Evolutionary conservation across 2,888 invertebrate genomes (phyloP).

Genomic region (Hololepta plana): DNA sequence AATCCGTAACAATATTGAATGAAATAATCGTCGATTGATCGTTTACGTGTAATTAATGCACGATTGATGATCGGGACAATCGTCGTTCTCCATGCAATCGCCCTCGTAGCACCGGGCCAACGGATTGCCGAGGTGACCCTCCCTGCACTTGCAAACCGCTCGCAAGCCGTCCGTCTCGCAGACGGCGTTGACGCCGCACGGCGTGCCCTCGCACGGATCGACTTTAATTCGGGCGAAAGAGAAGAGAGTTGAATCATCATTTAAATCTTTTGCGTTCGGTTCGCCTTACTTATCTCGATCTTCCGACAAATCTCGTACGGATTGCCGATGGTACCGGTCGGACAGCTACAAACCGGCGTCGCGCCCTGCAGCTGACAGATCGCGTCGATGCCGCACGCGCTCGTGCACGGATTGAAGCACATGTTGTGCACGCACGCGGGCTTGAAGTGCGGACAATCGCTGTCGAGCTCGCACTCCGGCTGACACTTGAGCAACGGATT

Average conservation of each 20-base stretch:
- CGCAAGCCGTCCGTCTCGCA: conserved; percentile 69
- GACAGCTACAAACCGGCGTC: conserved; percentile 74
- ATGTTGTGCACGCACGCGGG: conserved; percentile 68
- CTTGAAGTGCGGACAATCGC: conserved; percentile 58
- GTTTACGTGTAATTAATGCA: conserved; percentile 57
- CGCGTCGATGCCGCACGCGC: conserved; percentile 62
- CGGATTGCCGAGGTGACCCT: conserved; percentile 64
- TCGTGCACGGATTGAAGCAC: conserved; percentile 63
- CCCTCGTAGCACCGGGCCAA: conserved; percentile 54
- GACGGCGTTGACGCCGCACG: conserved; percentile 62
- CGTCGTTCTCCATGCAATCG: conserved; percentile 59
- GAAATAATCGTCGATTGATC: conserved; percentile 1
- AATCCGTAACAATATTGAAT: not conserved
- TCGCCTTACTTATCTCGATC: conserved; percentile 58
- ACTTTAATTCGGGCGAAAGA: conserved; percentile 28
- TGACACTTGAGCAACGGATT: conserved; percentile 58
- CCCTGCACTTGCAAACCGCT: conserved; percentile 69
- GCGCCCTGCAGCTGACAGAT: conserved; percentile 62
- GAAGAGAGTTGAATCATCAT: conserved; percentile 3
- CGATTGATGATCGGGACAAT: conserved; percentile 56
- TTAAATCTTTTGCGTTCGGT: no score
- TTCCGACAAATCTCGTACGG: conserved; percentile 68
- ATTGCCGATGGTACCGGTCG: conserved; percentile 73
- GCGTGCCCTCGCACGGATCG: conserved; percentile 72
- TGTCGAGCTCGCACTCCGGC: conserved; percentile 63